Percentiles rank a stretch among this genome's conserved stretches.
phyloP scores from a whole-genome alignment of 1,140 invertebrate genomes.

The Helicoverpa zea region DNA sequence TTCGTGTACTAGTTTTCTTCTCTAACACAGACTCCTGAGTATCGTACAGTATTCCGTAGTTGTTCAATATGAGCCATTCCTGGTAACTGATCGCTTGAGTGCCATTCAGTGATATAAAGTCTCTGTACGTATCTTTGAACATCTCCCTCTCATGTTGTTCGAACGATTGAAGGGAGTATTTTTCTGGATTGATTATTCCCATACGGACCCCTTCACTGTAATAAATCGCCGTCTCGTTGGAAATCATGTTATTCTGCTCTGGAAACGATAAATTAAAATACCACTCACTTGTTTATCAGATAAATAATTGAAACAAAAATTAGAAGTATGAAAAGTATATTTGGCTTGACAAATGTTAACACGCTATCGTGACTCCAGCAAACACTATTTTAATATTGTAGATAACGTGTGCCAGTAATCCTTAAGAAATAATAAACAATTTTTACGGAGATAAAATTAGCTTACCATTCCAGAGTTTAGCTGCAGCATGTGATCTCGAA shows the following conservation, averaged over 20 bases:
- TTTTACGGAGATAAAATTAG: no score
- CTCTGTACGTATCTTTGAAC: slow-evolving; percentile 64
- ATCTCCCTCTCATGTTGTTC: slow-evolving; percentile 62
- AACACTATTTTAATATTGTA: no score
- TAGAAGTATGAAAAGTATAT: neutral
- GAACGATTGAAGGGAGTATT: slow-evolving; percentile 71
- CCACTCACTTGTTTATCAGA: neutral
- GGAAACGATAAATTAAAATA: slow-evolving; percentile 22
- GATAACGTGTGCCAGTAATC: no score
- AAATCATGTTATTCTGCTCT: neutral
- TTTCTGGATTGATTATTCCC: slow-evolving; percentile 74
- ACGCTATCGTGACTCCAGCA: no score
- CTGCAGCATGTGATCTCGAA: no score
- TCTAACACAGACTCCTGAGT: slow-evolving; percentile 72
- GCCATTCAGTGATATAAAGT: slow-evolving; percentile 60
- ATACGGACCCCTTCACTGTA: slow-evolving; percentile 66
- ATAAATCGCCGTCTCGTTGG: slow-evolving; percentile 35
- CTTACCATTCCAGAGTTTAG: no score
- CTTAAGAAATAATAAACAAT: no score
- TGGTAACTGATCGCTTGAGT: slow-evolving; percentile 67
- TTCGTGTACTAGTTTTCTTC: slow-evolving; percentile 68
- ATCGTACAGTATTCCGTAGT: slow-evolving; percentile 70
- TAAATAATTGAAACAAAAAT: slow-evolving; percentile 7
- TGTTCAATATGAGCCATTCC: slow-evolving; percentile 74
- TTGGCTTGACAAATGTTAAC: no score